Evolutionary conservation across 2,888 invertebrate species (phyloP).

Genomic region (Drosophila affinis): DNA sequence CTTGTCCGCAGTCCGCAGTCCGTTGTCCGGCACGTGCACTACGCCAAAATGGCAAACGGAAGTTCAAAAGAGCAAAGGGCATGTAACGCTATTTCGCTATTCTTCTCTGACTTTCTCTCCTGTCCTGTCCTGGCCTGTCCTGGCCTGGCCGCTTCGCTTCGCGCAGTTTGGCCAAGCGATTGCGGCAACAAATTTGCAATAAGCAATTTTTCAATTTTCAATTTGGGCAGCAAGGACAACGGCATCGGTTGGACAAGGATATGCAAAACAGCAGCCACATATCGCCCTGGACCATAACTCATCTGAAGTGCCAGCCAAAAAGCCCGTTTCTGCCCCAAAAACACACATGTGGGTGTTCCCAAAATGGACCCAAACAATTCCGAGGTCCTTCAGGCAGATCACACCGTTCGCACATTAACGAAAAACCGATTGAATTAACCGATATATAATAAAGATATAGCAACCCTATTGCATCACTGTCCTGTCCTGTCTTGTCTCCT

Average conservation of each 20-base stretch:
- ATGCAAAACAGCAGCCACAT: conserved; percentile 62
- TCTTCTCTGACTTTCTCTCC: conserved; percentile 9
- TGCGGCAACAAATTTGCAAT: conserved; percentile 77
- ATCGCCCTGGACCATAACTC: conserved; percentile 59
- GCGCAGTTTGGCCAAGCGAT: conserved; percentile 61
- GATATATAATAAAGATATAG: too few species aligned
- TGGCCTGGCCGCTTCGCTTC: conserved; percentile 1
- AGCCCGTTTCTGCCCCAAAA: conserved; percentile 40
- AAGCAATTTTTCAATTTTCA: conserved; percentile 79
- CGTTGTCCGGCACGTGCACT: conserved; percentile 61
- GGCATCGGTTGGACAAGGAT: conserved; percentile 41
- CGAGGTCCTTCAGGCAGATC: conserved; percentile 2
- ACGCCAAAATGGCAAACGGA: conserved; percentile 68
- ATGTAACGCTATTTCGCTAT: conserved; percentile 57
- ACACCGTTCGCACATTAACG: background rate
- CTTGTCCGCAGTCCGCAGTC: conserved; percentile 8
- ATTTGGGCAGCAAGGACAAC: conserved; percentile 68
- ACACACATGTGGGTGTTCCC: conserved; percentile 48
- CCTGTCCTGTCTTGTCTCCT: too few species aligned
- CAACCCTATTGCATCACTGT: too few species aligned
- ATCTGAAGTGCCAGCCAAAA: conserved; percentile 43
- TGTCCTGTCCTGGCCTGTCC: background rate
- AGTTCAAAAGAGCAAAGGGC: conserved; percentile 71
- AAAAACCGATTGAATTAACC: too few species aligned
- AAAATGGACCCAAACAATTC: conserved; percentile 3